phyloP scores from a whole-genome alignment of 1,140 invertebrate genomes.

The Chionoecetes opilio region DNA sequence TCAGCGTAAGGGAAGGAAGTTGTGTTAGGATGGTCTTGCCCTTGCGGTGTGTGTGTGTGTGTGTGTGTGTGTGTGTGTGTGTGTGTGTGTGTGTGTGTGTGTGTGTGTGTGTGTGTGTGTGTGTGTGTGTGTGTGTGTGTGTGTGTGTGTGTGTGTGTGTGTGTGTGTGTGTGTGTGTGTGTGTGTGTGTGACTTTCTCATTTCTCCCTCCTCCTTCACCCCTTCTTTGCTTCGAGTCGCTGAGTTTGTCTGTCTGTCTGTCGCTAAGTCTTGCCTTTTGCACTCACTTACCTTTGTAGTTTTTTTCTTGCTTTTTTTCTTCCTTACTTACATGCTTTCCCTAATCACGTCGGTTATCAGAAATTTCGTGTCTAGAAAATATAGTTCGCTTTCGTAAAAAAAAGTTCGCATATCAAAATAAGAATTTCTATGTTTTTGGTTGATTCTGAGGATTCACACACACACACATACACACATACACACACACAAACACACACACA shows the following conservation, averaged over 20 bases:
- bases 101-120: slow-evolving; percentile 47
- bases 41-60: slow-evolving; percentile 35
- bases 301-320: not conserved
- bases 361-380: too few species aligned
- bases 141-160: slow-evolving; percentile 44
- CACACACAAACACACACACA: slow-evolving; percentile 59
- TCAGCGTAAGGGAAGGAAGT: not conserved
- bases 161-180: slow-evolving; percentile 41
- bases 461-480: slow-evolving; percentile 57
- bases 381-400: not conserved
- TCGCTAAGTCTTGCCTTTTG: not conserved
- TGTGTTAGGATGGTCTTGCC: not conserved
- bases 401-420: not conserved
- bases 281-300: not conserved
- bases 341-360: too few species aligned
- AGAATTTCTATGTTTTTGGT: not conserved
- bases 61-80: slow-evolving; percentile 53
- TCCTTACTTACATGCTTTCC: not conserved
- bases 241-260: not conserved
- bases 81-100: slow-evolving; percentile 53
- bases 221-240: not conserved
- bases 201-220: not conserved
- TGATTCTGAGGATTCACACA: not conserved
- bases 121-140: slow-evolving; percentile 44
- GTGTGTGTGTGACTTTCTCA: not conserved